phyloP scores from a whole-genome alignment of 2,888 invertebrate genomes.

The Creontiades dilutus region DNA sequence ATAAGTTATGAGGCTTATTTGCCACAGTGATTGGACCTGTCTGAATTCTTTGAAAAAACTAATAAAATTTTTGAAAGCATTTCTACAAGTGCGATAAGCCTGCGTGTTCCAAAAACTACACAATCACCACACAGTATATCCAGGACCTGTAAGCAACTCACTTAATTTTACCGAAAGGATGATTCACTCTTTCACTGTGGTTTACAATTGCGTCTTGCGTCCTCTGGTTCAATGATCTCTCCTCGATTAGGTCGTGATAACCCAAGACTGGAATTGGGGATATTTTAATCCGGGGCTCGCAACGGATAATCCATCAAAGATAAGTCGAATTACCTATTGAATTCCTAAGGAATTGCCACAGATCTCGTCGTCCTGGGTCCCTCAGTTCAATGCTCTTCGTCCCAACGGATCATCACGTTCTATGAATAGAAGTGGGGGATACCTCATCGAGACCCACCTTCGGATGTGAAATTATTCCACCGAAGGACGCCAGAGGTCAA shows the following conservation, averaged over 20 bases:
- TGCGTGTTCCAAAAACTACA: no score
- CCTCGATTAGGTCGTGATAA: background rate
- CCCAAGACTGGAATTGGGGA: background rate
- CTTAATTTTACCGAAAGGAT: no score
- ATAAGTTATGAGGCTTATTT: no score
- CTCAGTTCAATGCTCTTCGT: background rate
- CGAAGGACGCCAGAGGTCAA: slow-evolving; percentile 29
- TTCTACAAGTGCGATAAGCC: no score
- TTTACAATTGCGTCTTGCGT: no score
- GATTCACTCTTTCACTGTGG: no score
- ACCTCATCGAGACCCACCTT: background rate
- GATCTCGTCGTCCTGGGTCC: background rate
- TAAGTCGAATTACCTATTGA: background rate
- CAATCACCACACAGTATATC: no score
- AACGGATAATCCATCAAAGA: background rate
- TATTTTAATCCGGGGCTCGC: background rate
- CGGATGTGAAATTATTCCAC: slow-evolving; percentile 2
- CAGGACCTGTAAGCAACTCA: no score
- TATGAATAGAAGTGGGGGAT: background rate
- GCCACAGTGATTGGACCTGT: no score
- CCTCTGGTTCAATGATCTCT: background rate
- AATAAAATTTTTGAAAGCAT: no score
- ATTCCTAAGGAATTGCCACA: background rate
- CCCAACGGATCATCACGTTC: background rate
- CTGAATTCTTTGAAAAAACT: no score